Evolutionary conservation across 2,888 invertebrate species (phyloP).

Genomic region (Poecilobothrus nobilitatus): DNA sequence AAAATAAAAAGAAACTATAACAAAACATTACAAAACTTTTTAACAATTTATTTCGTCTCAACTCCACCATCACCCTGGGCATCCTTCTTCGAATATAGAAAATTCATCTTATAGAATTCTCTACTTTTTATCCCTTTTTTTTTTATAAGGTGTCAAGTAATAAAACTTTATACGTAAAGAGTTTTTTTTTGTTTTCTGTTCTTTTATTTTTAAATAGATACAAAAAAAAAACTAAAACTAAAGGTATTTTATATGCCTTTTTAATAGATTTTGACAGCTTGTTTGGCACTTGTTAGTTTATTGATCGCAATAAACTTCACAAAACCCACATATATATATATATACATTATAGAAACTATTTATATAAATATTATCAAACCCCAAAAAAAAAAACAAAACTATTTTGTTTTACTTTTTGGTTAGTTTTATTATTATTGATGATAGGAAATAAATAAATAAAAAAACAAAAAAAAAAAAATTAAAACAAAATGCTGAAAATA

Average conservation of each 20-base stretch:
- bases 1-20: too few relatives aligned
- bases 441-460: background rate
- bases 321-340: too few relatives aligned
- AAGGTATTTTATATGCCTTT: background rate
- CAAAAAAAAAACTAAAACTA: background rate
- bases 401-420: background rate
- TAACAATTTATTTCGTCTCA: too few relatives aligned
- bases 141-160: conserved; percentile 5
- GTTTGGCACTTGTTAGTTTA: conserved; percentile 6
- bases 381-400: too few relatives aligned
- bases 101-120: too few relatives aligned
- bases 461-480: background rate
- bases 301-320: background rate
- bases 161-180: background rate
- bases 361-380: too few relatives aligned
- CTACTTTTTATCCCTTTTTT: background rate
- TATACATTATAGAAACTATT: too few relatives aligned
- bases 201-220: background rate
- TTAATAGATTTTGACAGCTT: conserved; percentile 4
- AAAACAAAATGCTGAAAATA: too few relatives aligned
- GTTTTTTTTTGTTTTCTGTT: too few relatives aligned
- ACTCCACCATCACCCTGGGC: too few relatives aligned
- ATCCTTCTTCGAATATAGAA: too few relatives aligned
- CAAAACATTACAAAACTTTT: too few relatives aligned
- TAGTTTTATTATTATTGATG: background rate